Evolutionary conservation across 2,888 invertebrate species (phyloP).

Genomic region (Exephanes ischioxanthus): DNA sequence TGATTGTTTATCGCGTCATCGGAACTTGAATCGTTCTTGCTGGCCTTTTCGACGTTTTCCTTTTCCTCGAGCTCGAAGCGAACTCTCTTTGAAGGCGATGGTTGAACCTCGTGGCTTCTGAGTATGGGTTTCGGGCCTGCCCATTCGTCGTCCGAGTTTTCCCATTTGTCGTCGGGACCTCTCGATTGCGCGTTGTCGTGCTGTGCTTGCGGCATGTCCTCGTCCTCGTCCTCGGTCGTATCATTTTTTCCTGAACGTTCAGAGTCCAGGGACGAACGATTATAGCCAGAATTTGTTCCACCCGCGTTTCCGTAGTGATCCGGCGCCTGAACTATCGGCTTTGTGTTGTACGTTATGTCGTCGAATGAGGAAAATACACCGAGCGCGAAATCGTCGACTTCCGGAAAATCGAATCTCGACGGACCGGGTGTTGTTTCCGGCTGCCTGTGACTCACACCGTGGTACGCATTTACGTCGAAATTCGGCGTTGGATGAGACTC

Average conservation of each 20-base stretch:
- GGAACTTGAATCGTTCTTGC: constrained; percentile 72
- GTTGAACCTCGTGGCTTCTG: constrained; percentile 78
- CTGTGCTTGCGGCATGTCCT: constrained; percentile 79
- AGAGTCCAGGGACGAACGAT: constrained; percentile 76
- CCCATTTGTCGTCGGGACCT: constrained; percentile 72
- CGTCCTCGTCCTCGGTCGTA: constrained; percentile 82
- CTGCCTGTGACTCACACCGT: constrained; percentile 72
- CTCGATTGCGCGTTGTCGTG: constrained; percentile 70
- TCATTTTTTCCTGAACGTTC: constrained; percentile 80
- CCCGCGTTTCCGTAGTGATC: constrained; percentile 76
- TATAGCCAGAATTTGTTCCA: constrained; percentile 64
- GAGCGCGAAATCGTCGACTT: constrained; percentile 89
- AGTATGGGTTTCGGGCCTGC: constrained; percentile 80
- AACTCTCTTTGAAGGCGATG: constrained; percentile 84
- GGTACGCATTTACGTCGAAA: constrained; percentile 78
- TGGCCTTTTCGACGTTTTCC: constrained; percentile 86
- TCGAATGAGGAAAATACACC: constrained; percentile 89
- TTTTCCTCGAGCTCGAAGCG: constrained; percentile 88
- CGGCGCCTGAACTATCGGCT: constrained; percentile 88
- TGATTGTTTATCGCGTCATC: constrained; percentile 87
- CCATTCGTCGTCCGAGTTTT: constrained; percentile 83
- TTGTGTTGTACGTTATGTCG: constrained; percentile 90
- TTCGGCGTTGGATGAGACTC: constrained; percentile 73
- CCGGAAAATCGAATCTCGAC: constrained; percentile 90
- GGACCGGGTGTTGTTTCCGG: constrained; percentile 86